Base-by-base conservation (phyloP, 2,888 invertebrate genomes). In the Onthophagus sagittarius region DNA sequence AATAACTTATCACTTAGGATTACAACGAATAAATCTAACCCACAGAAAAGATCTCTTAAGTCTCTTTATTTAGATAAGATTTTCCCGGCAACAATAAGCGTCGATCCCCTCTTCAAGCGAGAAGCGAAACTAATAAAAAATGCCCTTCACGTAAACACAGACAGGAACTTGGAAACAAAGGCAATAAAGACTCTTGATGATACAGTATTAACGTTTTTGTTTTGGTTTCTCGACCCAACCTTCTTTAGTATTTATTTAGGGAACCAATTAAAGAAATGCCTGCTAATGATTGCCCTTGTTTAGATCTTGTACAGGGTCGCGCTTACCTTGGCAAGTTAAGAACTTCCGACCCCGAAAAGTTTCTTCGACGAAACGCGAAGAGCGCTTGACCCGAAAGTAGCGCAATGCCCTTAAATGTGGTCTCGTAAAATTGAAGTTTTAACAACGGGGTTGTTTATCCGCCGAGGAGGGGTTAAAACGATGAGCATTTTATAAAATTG, bases 251-350 rank as follows among this genome's bases (percentile, higher is more conserved):
- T 75, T 53, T 74, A 77, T 77, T 77, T 77, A 76, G 73, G 77
- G 77, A 78, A 77, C 78, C 77, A 79, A 79, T 79, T 79, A 79
- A 78, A 78, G 78, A 75, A 73, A 78, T 76, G 78, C 77, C 75
- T 67, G 75, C 76, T 78, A 78, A 78, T 78, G 77, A 78, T 74
- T 76, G 75, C 74, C 76, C 70, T 62, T 71, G 76, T 72, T 74
- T 79, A 77, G 78, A 77, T 78, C 77, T 77, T 79, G 78, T 79
- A 78, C 78, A 77, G 76, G 75, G 69, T 77, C 23, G 75, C 78
- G 75, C 78, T 78, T 74, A 71, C 74, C 72, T 71, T 73, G 73
- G 65, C 62, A 62, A 71, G 39, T 53, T 53, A 53, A 7, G 14
- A 69, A 33, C 69, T 13, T 69, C 7, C 33, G 1, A 23, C 13